These are phyloP conservation scores for Apodemia mormo DNA, from an alignment of 2,888 invertebrate genomes.

Conservation along the genomic window DNA sequence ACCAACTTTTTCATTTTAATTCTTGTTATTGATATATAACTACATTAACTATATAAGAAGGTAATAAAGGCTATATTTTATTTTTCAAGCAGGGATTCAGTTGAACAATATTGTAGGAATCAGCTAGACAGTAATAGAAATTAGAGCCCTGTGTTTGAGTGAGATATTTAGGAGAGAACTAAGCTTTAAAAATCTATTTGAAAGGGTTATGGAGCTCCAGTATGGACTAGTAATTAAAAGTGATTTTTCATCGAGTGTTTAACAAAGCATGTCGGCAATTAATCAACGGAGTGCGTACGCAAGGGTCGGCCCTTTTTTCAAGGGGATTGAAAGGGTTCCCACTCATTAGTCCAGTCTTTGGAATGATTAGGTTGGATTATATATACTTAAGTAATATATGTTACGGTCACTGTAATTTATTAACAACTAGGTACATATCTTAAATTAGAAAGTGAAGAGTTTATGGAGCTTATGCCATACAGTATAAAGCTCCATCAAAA, in stretches of 20 bases:
- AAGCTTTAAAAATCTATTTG: conserved; percentile 12
- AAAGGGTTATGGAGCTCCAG: background rate
- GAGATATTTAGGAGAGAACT: background rate
- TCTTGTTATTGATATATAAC: too few relatives aligned
- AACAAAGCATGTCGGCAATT: conserved; percentile 61
- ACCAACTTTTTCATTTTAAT: too few relatives aligned
- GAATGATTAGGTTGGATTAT: conserved; percentile 45
- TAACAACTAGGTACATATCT: background rate
- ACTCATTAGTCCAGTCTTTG: conserved; percentile 61
- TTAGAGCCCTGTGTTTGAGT: background rate
- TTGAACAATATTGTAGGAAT: background rate
- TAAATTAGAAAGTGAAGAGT: background rate
- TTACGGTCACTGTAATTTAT: conserved; percentile 13
- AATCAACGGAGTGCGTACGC: conserved; percentile 62
- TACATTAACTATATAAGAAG: too few relatives aligned
- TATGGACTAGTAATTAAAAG: conserved; percentile 37
- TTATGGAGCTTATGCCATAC: background rate
- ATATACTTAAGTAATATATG: conserved; percentile 26
- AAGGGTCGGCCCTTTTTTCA: conserved; percentile 72
- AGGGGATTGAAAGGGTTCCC: conserved; percentile 64
- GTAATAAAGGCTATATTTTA: too few relatives aligned
- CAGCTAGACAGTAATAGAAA: background rate
- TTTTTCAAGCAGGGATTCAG: too few relatives aligned
- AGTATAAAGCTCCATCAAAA: background rate
- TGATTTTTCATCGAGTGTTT: conserved; percentile 37